Evolutionary conservation across 1,140 invertebrate genomes (phyloP), one percentile per base, ranked within the genome.

Genomic region (Heterodera schachtii): DNA sequence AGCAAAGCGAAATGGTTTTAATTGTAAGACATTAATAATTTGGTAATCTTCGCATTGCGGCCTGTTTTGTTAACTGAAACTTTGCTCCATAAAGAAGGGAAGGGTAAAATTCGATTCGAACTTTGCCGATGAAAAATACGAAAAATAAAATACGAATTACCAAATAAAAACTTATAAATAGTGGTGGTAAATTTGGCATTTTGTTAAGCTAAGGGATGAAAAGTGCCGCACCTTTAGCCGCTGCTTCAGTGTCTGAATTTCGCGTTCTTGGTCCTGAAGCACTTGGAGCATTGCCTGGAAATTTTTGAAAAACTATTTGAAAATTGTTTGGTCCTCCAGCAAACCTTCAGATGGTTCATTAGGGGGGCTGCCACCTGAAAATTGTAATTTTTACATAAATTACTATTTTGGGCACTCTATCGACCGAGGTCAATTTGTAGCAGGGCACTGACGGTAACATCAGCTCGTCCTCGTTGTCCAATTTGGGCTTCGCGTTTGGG

Each of bases 331-430:
- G n/a, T n/a, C n/a, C n/a, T n/a, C n/a, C n/a, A n/a, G n/a, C n/a
- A n/a, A n/a, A 78, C 76, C 71, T 84, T 87, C 46, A 86, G 47
- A 75, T 86, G 85, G 75, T 86, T 86, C 81, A 86, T 84, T 7
- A 86, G 79, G n/a, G 86, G 85, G 2, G 84, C 84, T 31, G 84
- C 86, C 16, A 87, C 80, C 21, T 69, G 21, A 79, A 79, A 79
- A 13, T 43, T 73, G n/a, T 16, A 67, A 69, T 60, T 79, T 41
- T 69, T 64, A 43, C 3, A 7, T 52, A 78, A 43, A 77, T 19
- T 3, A 78, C 78, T 7, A 6, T 41, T 49, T 21, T 47, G 0
- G 43, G 64, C 77, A 44, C 4, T n/a, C 16, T 11, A 46, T n/a
- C 9, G 13, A 73, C 16, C 19, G 70, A 43, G 1, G 71, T 80